Conservation (phyloP, 1,140 invertebrate species). For the Drosophila elegans region DNA sequence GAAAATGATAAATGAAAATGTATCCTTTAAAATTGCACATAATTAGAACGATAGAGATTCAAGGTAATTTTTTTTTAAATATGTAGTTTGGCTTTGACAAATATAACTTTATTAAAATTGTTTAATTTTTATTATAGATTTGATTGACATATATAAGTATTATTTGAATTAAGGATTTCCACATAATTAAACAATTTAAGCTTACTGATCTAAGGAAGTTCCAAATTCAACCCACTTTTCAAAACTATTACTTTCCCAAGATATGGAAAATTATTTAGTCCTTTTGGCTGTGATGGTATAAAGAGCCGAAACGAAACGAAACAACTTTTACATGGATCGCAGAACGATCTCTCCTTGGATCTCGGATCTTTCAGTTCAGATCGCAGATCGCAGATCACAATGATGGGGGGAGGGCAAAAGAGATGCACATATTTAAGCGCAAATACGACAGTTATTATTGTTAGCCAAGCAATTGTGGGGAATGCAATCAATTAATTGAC, state of each 20-base stretch:
- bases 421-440: constrained; percentile 77
- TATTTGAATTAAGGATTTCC: background rate
- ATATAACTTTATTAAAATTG: too few relatives aligned
- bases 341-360: constrained; percentile 8
- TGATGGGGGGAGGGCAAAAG: constrained; percentile 15
- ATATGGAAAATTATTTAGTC: background rate
- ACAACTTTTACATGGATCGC: constrained; percentile 62
- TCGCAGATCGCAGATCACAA: background rate
- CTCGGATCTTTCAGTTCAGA: constrained; percentile 6
- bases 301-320: constrained; percentile 25
- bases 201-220: too few relatives aligned
- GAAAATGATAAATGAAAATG: too few relatives aligned
- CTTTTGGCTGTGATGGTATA: constrained; percentile 16
- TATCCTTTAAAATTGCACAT: background rate
- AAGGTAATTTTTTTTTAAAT: background rate
- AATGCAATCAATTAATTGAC: constrained; percentile 81
- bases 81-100: too few relatives aligned
- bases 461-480: constrained; percentile 51
- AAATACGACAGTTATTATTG: constrained; percentile 81
- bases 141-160: too few relatives aligned
- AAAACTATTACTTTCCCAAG: constrained; percentile 1
- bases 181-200: too few relatives aligned
- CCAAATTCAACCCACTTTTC: background rate
- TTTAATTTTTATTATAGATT: too few relatives aligned
- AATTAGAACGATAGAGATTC: background rate